phyloP scores from a whole-genome alignment of 2,113 vertebrate species.

The Hymenochirus boettgeri region DNA sequence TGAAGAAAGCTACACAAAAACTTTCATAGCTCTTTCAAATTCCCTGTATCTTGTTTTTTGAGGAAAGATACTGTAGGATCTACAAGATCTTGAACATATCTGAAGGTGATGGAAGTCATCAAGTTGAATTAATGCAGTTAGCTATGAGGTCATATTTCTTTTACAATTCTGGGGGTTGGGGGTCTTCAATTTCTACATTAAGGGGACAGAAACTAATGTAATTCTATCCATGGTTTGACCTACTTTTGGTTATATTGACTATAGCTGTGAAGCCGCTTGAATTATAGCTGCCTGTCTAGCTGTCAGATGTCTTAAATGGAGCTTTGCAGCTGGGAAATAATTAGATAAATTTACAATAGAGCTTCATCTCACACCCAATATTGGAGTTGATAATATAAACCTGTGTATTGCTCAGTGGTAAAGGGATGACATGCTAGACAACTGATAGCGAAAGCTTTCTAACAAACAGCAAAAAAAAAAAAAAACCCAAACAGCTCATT shows the following conservation, averaged over 20 bases:
- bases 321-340: no score
- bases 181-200: conserved; percentile 35
- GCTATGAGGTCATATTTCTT: conserved; percentile 39
- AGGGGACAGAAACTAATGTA: conserved; percentile 26
- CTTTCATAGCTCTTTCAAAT: background rate
- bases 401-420: no score
- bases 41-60: conserved; percentile 13
- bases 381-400: no score
- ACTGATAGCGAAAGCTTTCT: no score
- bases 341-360: no score
- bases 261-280: conserved; percentile 38
- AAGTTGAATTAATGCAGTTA: conserved; percentile 38
- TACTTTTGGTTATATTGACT: conserved; percentile 27
- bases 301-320: conserved; percentile 32
- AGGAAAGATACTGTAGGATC: conserved; percentile 14
- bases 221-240: conserved; percentile 32
- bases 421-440: no score
- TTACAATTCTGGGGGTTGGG: conserved; percentile 34
- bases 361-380: no score
- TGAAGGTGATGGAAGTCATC: conserved; percentile 30
- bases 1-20: background rate
- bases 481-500: no score
- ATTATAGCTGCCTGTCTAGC: conserved; percentile 31
- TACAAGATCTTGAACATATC: conserved; percentile 36
- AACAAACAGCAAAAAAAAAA: no score